Evolutionary conservation across 2,113 vertebrate species (phyloP).

Genomic region (Oryzias melastigma): DNA sequence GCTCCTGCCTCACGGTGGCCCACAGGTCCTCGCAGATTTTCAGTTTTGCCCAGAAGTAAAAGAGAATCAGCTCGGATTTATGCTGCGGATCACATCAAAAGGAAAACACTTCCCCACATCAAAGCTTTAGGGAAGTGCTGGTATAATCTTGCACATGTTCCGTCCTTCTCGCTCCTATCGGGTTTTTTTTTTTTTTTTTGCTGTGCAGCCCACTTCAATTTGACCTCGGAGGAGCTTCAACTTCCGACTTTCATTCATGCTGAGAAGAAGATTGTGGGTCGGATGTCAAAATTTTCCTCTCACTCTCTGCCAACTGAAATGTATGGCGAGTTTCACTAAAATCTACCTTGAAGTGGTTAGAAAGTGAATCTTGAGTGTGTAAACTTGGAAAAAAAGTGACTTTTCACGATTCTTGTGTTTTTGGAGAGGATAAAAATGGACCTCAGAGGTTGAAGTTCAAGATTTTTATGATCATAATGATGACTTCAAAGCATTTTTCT

Average conservation of each 20-base stretch:
- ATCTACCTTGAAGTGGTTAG: too few relatives aligned
- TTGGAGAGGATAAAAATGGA: too few relatives aligned
- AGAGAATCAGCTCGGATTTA: constrained; percentile 22
- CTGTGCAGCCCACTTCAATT: constrained; percentile 40
- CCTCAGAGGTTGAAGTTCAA: too few relatives aligned
- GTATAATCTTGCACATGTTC: constrained; percentile 12
- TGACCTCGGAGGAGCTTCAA: constrained; percentile 17
- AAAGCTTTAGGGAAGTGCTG: constrained; percentile 16
- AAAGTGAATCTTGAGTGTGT: too few relatives aligned
- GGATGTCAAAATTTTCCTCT: background rate
- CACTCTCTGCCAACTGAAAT: background rate
- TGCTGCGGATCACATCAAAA: constrained; percentile 54
- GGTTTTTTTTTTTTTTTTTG: constrained; percentile 24
- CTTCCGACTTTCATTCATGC: constrained; percentile 10
- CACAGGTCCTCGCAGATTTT: constrained; percentile 37
- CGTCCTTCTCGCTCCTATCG: constrained; percentile 29
- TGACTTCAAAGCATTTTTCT: too few relatives aligned
- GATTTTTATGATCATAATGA: too few relatives aligned
- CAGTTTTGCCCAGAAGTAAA: constrained; percentile 30
- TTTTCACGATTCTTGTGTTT: too few relatives aligned
- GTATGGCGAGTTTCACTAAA: too few relatives aligned
- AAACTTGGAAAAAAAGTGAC: too few relatives aligned
- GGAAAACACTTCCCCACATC: constrained; percentile 12
- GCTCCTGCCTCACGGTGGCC: constrained; percentile 30
- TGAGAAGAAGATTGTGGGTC: background rate